These are phyloP conservation scores for Perdita meconis DNA, from an alignment of 2,888 invertebrate species.

Conservation along the genomic window DNA sequence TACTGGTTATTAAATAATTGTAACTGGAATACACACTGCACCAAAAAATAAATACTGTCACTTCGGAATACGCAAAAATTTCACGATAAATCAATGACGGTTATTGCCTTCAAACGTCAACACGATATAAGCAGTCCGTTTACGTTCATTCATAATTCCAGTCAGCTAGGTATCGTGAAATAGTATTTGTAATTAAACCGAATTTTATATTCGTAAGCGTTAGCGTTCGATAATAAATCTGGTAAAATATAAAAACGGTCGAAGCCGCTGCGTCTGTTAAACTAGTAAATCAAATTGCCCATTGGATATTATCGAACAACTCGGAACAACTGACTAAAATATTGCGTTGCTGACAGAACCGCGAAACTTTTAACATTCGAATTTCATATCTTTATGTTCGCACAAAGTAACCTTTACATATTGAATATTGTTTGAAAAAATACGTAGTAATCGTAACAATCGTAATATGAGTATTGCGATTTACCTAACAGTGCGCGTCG, in stretches of 20 bases:
- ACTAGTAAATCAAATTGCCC: conserved; percentile 12
- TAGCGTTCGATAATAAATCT: conserved; percentile 6
- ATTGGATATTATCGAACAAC: conserved; percentile 10
- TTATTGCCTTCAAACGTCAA: neutral
- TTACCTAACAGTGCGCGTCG: neutral
- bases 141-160: conserved; percentile 41
- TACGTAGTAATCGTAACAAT: neutral
- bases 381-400: neutral
- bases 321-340: neutral
- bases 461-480: neutral
- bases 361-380: neutral
- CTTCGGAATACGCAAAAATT: neutral
- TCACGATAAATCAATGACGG: conserved; percentile 3
- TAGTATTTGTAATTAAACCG: conserved; percentile 19
- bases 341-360: neutral
- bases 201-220: conserved; percentile 28
- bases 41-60: conserved; percentile 25
- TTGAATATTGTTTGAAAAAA: conserved; percentile 1
- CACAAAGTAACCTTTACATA: neutral
- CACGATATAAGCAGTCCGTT: neutral
- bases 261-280: conserved; percentile 12
- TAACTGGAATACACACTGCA: conserved; percentile 2
- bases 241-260: conserved; percentile 8
- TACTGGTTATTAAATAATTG: conserved; percentile 13
- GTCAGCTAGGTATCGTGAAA: neutral